A percentile compares a stretch with the other conserved stretches of the same genome.
phyloP scores from a whole-genome alignment of 2,113 vertebrate genomes.

The Heterochromis multidens region DNA sequence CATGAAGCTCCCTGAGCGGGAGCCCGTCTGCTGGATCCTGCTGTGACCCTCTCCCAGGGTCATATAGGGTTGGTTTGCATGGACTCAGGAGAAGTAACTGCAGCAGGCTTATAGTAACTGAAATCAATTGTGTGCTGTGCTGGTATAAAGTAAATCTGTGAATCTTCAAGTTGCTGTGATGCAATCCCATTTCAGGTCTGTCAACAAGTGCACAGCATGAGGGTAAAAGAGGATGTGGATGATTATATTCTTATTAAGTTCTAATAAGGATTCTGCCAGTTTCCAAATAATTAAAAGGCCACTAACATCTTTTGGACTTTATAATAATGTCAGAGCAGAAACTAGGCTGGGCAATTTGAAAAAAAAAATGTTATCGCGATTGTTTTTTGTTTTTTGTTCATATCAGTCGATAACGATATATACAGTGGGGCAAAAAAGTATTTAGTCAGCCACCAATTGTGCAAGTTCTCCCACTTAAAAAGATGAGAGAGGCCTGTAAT shows the following conservation, averaged over 20 bases:
- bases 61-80: conserved; percentile 39
- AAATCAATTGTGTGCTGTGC: neutral
- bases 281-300: neutral
- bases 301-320: neutral
- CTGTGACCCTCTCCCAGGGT: conserved; percentile 43
- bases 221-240: neutral
- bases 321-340: neutral
- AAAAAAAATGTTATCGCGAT: no score
- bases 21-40: conserved; percentile 59
- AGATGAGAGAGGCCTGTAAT: no score
- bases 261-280: neutral
- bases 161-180: neutral
- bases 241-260: neutral
- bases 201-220: neutral
- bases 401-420: no score
- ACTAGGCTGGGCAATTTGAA: no score
- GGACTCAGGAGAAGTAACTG: conserved; percentile 48
- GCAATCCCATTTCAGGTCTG: neutral
- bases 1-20: conserved; percentile 57
- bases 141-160: neutral
- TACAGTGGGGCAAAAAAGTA: no score
- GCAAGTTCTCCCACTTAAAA: no score
- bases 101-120: conserved; percentile 3
- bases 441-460: no score
- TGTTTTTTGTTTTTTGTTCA: no score